These are phyloP conservation scores for Trinorchestia longiramus DNA, from an alignment of 1,140 invertebrate genomes.

Conservation along the genomic window DNA sequence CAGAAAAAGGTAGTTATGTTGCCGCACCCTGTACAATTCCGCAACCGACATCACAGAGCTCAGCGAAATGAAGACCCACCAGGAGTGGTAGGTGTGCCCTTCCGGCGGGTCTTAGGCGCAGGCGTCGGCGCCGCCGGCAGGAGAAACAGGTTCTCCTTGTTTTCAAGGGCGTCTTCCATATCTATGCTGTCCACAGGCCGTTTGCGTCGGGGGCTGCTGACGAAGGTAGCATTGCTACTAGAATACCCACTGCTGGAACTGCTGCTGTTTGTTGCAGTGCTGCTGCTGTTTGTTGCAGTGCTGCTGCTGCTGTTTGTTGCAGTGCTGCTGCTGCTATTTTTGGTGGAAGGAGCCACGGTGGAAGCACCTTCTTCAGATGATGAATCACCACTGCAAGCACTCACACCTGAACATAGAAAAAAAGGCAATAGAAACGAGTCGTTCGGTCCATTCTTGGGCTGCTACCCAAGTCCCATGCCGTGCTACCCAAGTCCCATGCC, in stretches of 20 bases:
- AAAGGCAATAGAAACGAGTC: neutral
- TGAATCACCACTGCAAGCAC: neutral
- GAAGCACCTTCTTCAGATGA: slow-evolving; percentile 3
- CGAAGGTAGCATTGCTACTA: slow-evolving; percentile 3
- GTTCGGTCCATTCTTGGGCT: neutral
- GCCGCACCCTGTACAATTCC: too few species aligned
- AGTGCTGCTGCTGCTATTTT: neutral
- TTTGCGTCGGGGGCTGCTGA: slow-evolving; percentile 29
- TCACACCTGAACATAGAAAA: neutral
- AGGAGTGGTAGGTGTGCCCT: slow-evolving; percentile 60
- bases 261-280: slow-evolving; percentile 11
- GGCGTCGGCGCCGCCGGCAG: slow-evolving; percentile 69
- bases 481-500: too few species aligned
- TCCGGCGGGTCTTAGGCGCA: slow-evolving; percentile 65
- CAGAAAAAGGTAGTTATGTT: too few species aligned
- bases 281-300: too few species aligned
- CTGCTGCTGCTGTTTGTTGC: neutral
- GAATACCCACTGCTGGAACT: neutral
- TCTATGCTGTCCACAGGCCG: neutral
- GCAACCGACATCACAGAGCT: neutral
- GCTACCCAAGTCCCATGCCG: neutral
- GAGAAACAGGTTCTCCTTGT: slow-evolving; percentile 69
- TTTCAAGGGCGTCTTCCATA: slow-evolving; percentile 70
- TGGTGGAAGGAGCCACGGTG: too few species aligned
- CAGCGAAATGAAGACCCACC: slow-evolving; percentile 31